These are phyloP conservation scores for Drosophila santomea DNA, from an alignment of 1,140 invertebrate genomes.

Conservation along the genomic window DNA sequence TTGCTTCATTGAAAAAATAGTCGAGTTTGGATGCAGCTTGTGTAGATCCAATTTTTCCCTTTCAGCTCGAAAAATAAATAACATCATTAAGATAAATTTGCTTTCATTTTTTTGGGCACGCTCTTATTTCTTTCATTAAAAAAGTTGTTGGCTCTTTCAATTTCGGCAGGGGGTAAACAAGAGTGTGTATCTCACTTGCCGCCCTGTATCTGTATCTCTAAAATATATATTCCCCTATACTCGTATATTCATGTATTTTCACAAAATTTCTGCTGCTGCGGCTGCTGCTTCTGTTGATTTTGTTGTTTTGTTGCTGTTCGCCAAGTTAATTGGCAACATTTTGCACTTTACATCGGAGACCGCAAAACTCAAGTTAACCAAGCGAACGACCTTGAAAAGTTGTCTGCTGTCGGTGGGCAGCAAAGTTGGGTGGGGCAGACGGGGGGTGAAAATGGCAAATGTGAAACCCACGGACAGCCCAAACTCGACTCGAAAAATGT, in stretches of 20 bases:
- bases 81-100: conserved; percentile 61
- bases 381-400: conserved; percentile 62
- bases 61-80: conserved; percentile 31
- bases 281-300: neutral
- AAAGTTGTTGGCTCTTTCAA: conserved; percentile 44
- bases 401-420: conserved; percentile 17
- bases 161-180: conserved; percentile 6
- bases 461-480: conserved; percentile 38
- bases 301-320: conserved; percentile 15
- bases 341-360: conserved; percentile 25
- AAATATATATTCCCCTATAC: neutral
- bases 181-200: conserved; percentile 22
- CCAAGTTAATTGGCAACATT: conserved; percentile 65
- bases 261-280: conserved; percentile 1
- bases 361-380: conserved; percentile 28
- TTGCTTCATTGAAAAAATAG: neutral
- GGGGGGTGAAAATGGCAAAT: conserved; percentile 10
- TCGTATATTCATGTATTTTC: neutral
- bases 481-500: conserved; percentile 41
- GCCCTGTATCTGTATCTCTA: conserved; percentile 24
- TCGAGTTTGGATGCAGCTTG: neutral
- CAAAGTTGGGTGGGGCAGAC: neutral
- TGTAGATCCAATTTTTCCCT: neutral
- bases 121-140: conserved; percentile 25
- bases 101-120: conserved; percentile 37